A percentile compares a stretch with the other conserved stretches of the same genome.
Conservation (phyloP, 2,888 invertebrate genomes). For the Lasiommata megera region DNA sequence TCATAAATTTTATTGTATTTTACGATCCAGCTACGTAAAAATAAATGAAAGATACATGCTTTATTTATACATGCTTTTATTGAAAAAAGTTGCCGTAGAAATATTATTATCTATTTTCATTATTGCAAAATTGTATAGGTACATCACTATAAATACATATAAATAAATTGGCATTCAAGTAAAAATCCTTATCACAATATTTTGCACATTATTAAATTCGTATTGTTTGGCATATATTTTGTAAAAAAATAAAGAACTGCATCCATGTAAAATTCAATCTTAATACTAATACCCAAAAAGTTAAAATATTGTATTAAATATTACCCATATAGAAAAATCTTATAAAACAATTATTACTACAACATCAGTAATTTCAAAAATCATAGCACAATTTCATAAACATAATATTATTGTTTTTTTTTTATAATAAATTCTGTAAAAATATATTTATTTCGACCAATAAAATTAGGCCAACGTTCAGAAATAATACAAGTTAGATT, state of each 20-base stretch:
- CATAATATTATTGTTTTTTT: too few relatives aligned
- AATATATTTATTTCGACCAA: too few relatives aligned
- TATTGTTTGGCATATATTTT: neutral
- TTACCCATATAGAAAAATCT: neutral
- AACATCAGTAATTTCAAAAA: too few relatives aligned
- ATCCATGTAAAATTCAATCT: neutral
- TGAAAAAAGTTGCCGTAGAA: neutral
- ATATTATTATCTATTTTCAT: neutral
- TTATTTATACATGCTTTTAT: constrained; percentile 5
- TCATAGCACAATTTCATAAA: too few relatives aligned
- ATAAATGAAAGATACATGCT: neutral
- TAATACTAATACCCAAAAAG: constrained; percentile 1
- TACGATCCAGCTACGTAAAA: neutral
- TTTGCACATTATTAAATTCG: constrained; percentile 1
- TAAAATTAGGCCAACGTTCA: too few relatives aligned
- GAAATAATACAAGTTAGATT: too few relatives aligned
- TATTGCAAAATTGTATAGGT: neutral
- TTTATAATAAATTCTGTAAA: too few relatives aligned
- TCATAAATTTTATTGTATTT: too few relatives aligned
- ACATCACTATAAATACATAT: neutral
- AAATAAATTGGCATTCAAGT: neutral
- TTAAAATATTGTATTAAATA: neutral
- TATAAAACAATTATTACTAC: too few relatives aligned
- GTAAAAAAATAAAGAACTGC: neutral
- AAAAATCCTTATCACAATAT: neutral